Evolutionary conservation across 2,113 vertebrate genomes (phyloP).

Genomic region (Pogona vitticeps): DNA sequence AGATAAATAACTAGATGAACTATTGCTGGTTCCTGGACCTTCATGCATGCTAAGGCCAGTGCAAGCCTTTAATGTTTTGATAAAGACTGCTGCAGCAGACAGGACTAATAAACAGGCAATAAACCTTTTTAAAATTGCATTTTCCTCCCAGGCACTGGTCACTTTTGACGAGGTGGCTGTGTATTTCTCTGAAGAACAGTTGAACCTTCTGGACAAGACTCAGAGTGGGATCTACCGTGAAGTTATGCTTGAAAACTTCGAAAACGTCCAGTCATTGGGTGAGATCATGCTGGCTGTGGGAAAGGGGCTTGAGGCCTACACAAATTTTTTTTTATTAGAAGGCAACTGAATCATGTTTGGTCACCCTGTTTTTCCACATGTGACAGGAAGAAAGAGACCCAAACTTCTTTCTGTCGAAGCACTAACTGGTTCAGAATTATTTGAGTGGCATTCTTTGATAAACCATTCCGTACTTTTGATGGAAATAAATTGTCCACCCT

Average conservation of each 20-base stretch:
- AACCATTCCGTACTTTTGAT: too few relatives aligned
- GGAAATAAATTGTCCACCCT: too few relatives aligned
- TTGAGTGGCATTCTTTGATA: too few relatives aligned
- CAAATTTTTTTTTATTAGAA: not conserved
- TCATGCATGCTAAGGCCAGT: too few relatives aligned
- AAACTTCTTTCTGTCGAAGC: too few relatives aligned
- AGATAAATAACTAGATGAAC: not conserved
- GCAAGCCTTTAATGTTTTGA: too few relatives aligned
- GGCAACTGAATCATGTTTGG: not conserved
- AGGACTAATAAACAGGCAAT: not conserved
- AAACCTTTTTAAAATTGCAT: not conserved
- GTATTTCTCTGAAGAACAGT: slow-evolving; percentile 40
- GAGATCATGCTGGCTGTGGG: not conserved
- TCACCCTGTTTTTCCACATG: not conserved
- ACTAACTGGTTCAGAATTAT: too few relatives aligned
- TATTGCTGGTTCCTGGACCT: not conserved
- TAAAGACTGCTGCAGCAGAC: not conserved
- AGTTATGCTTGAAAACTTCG: slow-evolving; percentile 52
- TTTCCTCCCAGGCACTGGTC: slow-evolving; percentile 26
- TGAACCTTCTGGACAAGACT: slow-evolving; percentile 17
- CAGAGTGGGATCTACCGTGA: slow-evolving; percentile 38
- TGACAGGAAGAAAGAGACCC: not conserved
- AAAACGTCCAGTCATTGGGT: slow-evolving; percentile 28
- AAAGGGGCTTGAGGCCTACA: not conserved
- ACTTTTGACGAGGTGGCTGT: slow-evolving; percentile 41